Conservation (phyloP, 2,113 vertebrate genomes). For the Aptenodytes forsteri region DNA sequence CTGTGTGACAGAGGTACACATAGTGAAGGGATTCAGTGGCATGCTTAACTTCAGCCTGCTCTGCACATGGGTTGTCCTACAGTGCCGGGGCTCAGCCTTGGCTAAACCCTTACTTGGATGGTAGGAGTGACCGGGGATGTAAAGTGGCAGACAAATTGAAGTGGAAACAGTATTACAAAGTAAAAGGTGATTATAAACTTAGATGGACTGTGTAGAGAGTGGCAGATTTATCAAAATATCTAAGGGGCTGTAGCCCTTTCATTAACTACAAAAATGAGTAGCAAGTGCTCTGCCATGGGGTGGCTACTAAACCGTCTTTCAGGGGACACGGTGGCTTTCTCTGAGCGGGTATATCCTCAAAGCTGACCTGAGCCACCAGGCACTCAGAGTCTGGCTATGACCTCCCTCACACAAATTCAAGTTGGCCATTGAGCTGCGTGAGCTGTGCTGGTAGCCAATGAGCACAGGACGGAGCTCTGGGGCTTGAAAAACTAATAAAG, state of each 20-base stretch:
- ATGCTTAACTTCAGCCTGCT: background rate
- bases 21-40: background rate
- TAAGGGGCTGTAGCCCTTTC: background rate
- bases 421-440: background rate
- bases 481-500: background rate
- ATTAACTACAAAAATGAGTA: background rate
- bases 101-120: background rate
- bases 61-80: background rate
- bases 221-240: background rate
- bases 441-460: background rate
- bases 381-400: background rate
- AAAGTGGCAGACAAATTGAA: background rate
- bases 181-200: background rate
- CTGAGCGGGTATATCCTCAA: background rate
- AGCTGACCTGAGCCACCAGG: background rate
- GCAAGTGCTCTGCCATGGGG: no score
- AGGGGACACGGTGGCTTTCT: background rate
- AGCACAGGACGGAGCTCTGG: background rate
- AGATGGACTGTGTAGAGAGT: background rate
- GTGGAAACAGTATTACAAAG: background rate
- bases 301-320: background rate
- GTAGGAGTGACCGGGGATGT: rapidly evolving
- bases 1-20: background rate
- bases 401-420: background rate
- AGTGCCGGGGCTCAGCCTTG: background rate